Percentiles rank a stretch among this genome's conserved stretches.
These are phyloP conservation scores for Flexamia atlantica DNA, from an alignment of 2,888 invertebrate genomes.

Conservation along the genomic window DNA sequence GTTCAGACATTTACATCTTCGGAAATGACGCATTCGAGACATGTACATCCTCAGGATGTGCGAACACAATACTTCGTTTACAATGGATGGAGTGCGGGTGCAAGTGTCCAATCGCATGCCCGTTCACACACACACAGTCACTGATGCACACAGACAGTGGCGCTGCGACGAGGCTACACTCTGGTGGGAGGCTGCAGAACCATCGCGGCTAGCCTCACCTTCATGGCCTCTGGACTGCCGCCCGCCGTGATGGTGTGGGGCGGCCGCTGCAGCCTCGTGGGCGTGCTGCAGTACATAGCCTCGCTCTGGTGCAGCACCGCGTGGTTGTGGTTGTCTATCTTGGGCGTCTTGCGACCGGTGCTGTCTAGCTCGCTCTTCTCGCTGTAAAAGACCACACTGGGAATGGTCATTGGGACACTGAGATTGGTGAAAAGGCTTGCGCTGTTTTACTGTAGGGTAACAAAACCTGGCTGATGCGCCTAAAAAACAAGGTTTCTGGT, in stretches of 20 bases:
- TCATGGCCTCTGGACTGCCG: slow-evolving; percentile 88
- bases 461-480: no score
- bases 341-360: slow-evolving; percentile 69
- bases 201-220: slow-evolving; percentile 94
- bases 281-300: slow-evolving; percentile 83
- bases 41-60: no score
- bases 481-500: no score
- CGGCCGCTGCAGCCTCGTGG: slow-evolving; percentile 70
- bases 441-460: no score
- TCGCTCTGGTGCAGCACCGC: slow-evolving; percentile 77
- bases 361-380: slow-evolving; percentile 75
- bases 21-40: no score
- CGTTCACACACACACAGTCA: background rate
- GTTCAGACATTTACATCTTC: no score
- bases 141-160: slow-evolving; percentile 6
- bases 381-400: slow-evolving; percentile 69
- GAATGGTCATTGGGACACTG: slow-evolving; percentile 47
- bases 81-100: background rate
- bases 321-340: slow-evolving; percentile 58
- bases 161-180: slow-evolving; percentile 77
- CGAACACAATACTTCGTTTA: background rate
- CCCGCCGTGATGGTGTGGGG: slow-evolving; percentile 74
- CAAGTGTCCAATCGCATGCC: slow-evolving; percentile 49
- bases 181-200: slow-evolving; percentile 94
- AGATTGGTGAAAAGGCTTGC: no score